phyloP scores from a whole-genome alignment of 2,888 invertebrate genomes.

The Orchesellides sinensis region DNA sequence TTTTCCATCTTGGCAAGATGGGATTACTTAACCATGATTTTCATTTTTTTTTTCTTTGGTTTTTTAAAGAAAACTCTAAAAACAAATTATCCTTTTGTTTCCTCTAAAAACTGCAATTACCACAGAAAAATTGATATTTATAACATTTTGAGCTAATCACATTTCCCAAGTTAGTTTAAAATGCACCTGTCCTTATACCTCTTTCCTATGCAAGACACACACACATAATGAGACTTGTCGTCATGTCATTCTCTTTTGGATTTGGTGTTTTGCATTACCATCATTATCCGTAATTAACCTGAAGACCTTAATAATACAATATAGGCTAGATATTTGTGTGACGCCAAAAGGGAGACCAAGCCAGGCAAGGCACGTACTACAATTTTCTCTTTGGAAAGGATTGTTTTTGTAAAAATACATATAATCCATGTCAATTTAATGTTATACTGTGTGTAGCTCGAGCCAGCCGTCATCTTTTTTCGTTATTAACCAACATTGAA shows the following conservation, averaged over 20 bases:
- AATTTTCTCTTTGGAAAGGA: not conserved
- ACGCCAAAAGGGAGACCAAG: slow-evolving; percentile 8
- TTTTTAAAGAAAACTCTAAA: no score
- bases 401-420: not conserved
- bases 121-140: no score
- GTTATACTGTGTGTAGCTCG: slow-evolving; percentile 29
- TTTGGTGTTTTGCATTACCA: no score
- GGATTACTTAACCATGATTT: no score
- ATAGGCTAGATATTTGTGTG: not conserved
- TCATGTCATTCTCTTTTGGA: not conserved
- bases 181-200: no score
- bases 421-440: not conserved
- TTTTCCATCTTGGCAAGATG: no score
- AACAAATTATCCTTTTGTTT: no score
- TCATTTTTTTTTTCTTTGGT: no score
- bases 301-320: slow-evolving; percentile 30
- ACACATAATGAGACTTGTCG: not conserved
- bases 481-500: not conserved
- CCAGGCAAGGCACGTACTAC: slow-evolving; percentile 36
- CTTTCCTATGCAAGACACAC: no score
- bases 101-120: no score
- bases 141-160: no score
- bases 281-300: slow-evolving; percentile 40
- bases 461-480: slow-evolving; percentile 48
- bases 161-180: no score